Percentiles rank a stretch among this genome's conserved stretches.
Evolutionary conservation across 2,113 vertebrate genomes (phyloP).

Genomic region (Morone saxatilis): DNA sequence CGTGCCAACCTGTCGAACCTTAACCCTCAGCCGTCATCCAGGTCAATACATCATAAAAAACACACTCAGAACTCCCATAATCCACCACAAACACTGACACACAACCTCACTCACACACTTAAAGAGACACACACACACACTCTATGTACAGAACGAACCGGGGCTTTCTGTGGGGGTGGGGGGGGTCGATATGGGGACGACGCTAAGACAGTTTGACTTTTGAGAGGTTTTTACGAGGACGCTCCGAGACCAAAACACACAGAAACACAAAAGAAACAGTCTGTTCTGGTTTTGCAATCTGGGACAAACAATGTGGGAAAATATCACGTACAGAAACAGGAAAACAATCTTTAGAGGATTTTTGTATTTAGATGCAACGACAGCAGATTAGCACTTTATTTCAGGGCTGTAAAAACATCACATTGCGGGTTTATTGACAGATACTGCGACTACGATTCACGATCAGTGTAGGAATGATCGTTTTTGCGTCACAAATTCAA

Average conservation of each 20-base stretch:
- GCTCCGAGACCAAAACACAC: not conserved
- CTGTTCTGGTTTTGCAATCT: not conserved
- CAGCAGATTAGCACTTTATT: too few species aligned
- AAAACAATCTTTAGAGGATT: not conserved
- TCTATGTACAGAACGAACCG: not conserved
- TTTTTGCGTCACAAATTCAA: too few species aligned
- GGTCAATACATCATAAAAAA: constrained; percentile 41
- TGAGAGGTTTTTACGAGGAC: constrained; percentile 26
- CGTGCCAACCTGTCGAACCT: constrained; percentile 25
- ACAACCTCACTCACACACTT: constrained; percentile 12
- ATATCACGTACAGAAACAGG: not conserved
- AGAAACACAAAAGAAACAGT: not conserved
- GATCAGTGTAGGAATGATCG: too few species aligned
- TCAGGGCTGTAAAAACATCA: too few species aligned
- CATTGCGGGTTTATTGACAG: too few species aligned
- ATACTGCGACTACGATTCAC: too few species aligned
- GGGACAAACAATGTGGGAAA: not conserved
- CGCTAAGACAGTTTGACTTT: not conserved
- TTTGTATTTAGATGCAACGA: too few species aligned
- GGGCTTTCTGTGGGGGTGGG: too few species aligned
- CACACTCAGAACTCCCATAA: constrained; percentile 37
- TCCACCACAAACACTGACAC: constrained; percentile 32
- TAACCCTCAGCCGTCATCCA: constrained; percentile 23
- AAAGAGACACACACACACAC: not conserved
- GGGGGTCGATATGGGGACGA: not conserved